Conservation (phyloP, 2,113 vertebrate genomes). For the Plestiodon gilberti region DNA sequence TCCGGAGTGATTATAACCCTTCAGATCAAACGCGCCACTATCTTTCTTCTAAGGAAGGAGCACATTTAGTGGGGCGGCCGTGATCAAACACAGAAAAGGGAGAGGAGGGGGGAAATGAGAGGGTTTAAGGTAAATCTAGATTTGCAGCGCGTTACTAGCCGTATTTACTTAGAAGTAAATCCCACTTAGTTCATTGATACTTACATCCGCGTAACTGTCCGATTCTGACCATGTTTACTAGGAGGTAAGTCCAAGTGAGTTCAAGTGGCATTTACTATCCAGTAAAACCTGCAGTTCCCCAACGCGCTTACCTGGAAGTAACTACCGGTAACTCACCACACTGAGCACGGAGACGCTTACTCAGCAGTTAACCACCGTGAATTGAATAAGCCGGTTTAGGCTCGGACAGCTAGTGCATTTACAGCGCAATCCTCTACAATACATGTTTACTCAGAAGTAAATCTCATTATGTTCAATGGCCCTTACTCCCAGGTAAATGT, state of each 20-base stretch:
- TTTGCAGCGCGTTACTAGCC: neutral
- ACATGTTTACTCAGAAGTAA: no score
- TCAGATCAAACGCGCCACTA: conserved; percentile 31
- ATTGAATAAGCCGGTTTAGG: no score
- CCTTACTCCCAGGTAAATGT: no score
- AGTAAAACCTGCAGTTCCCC: neutral
- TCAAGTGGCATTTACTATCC: neutral
- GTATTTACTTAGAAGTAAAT: neutral
- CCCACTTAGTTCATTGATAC: neutral
- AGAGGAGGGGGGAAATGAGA: neutral
- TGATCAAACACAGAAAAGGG: neutral
- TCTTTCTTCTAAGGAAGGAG: neutral
- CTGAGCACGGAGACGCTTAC: no score
- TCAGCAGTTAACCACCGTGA: neutral
- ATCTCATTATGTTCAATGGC: no score
- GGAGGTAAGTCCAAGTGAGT: neutral
- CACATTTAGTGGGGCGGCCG: neutral
- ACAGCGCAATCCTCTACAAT: neutral
- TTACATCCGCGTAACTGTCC: no score
- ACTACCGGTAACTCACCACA: no score
- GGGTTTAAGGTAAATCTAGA: neutral
- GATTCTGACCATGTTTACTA: neutral
- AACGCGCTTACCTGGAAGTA: neutral
- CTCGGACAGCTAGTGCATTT: neutral
- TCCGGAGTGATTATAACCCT: conserved; percentile 41